A percentile compares a stretch with the other conserved stretches of the same genome.
phyloP scores from a whole-genome alignment of 2,113 vertebrate species.

The Ictalurus furcatus region DNA sequence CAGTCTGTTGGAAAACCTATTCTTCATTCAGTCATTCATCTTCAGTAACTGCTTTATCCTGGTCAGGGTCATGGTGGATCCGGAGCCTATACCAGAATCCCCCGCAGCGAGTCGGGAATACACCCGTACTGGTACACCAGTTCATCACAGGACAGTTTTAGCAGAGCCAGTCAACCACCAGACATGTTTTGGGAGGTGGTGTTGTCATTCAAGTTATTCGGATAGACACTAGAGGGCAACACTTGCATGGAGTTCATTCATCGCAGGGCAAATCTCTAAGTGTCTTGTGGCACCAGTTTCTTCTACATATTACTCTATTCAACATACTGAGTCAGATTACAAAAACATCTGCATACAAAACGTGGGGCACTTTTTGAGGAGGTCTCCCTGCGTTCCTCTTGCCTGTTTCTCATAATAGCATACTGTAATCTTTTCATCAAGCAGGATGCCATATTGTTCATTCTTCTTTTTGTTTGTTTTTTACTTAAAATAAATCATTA shows the following conservation, averaged over 20 bases:
- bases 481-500: not conserved
- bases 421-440: not conserved
- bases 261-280: not conserved
- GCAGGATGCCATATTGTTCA: not conserved
- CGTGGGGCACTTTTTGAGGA: not conserved
- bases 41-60: not conserved
- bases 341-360: not conserved
- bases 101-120: too few species aligned
- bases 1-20: not conserved
- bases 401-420: not conserved
- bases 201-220: not conserved
- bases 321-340: not conserved
- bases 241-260: not conserved
- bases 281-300: not conserved
- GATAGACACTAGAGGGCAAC: slow-evolving; percentile 50
- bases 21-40: not conserved
- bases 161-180: not conserved
- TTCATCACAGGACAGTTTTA: not conserved
- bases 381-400: too few species aligned
- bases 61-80: not conserved
- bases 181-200: not conserved
- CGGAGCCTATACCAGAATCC: too few species aligned
- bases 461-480: not conserved
- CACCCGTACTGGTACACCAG: not conserved
- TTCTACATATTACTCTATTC: not conserved